Evolutionary conservation across 2,888 invertebrate genomes (phyloP), one percentile per base, ranked within the genome.

Genomic region (Linyphia triangularis): DNA sequence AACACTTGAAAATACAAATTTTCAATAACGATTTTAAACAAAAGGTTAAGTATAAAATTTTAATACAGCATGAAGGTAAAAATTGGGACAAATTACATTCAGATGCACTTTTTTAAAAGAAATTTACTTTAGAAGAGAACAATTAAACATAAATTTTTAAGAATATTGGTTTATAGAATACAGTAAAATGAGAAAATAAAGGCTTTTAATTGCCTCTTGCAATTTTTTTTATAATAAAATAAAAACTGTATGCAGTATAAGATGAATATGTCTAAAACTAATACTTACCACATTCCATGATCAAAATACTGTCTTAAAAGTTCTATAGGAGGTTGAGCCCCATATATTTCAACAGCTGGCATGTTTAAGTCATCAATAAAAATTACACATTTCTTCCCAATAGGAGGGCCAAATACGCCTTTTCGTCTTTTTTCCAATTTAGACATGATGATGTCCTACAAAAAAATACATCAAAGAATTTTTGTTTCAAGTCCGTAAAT

Each of bases 291-390:
- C 92, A 96, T 95, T 69, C 95, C 95, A 92, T 97, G 96, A 92
- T 97, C 97, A 91, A 97, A 95, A 92, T 94, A 96, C 92, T 97
- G 95, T 82, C 97, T 93, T 4, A 97, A 93, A 51, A 97, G 93
- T 93, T 97, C 97, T 91, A 97, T 95, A 0, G 97, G 96, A 0
- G 97, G 97, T 92, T 97, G 97, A 0, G 97, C 96, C 1, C 97
- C 97, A 91, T 96, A 97, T 3, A 94, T 93, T 93, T 97, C 97
- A 92, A 96, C 96, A 33, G 94, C 94, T 0, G 97, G 97, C 96
- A 97, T 96, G 92, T 97, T 97, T 93, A 97, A 94, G 92, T 97
- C 97, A 92, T 97, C 97, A 73, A 97, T 95, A 92, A 97, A 97
- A 90, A 97, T 95, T 37, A 97, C 94, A 91, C 96, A 96, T 24